Percentiles rank a stretch among this genome's conserved stretches.
These are phyloP conservation scores for Diogma glabrata DNA, from an alignment of 2,888 invertebrate genomes.

Conservation along the genomic window DNA sequence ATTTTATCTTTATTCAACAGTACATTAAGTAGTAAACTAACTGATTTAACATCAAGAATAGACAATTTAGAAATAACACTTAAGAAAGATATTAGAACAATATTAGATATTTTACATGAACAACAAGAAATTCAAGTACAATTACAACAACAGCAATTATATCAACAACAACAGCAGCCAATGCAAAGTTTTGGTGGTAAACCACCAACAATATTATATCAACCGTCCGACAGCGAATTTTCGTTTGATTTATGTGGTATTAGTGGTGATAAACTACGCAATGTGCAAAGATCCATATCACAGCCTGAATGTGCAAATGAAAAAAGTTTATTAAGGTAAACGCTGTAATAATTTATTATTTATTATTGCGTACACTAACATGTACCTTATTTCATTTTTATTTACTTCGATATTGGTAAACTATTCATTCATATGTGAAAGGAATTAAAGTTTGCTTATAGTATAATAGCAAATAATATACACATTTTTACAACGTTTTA, in stretches of 20 bases:
- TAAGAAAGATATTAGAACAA: constrained; percentile 25
- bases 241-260: constrained; percentile 25
- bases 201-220: constrained; percentile 24
- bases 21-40: constrained; percentile 24
- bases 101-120: constrained; percentile 26
- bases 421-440: no score
- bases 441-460: no score
- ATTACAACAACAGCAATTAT: constrained; percentile 22
- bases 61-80: constrained; percentile 25
- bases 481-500: no score
- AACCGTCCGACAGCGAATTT: constrained; percentile 29
- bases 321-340: constrained; percentile 25
- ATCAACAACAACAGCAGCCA: constrained; percentile 22
- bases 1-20: no score
- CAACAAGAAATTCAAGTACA: constrained; percentile 25
- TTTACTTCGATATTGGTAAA: no score
- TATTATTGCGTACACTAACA: background rate
- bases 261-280: constrained; percentile 22
- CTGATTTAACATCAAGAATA: constrained; percentile 24
- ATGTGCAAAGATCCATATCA: constrained; percentile 26
- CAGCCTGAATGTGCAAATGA: constrained; percentile 26
- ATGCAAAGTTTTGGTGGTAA: constrained; percentile 21
- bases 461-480: no score
- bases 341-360: background rate
- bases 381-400: background rate